phyloP scores from a whole-genome alignment of 2,888 invertebrate species.

The Ligdia adustata region DNA sequence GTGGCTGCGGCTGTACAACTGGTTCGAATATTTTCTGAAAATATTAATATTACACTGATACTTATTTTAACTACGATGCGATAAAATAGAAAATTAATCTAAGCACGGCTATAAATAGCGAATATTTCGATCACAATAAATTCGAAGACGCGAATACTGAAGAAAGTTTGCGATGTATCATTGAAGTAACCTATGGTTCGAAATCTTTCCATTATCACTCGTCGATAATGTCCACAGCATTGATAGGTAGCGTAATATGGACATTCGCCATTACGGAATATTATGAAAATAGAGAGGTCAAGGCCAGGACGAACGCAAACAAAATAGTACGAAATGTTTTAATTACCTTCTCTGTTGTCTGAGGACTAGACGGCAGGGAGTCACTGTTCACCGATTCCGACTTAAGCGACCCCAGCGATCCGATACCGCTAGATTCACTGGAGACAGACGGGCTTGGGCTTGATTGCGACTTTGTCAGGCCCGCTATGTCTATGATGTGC shows the following conservation, averaged over 20 bases:
- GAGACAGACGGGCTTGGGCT: slow-evolving; percentile 83
- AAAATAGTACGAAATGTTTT: slow-evolving; percentile 58
- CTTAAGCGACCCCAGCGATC: slow-evolving; percentile 82
- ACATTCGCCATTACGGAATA: slow-evolving; percentile 82
- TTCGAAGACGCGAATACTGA: slow-evolving; percentile 1
- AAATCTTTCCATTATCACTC: slow-evolving; percentile 66
- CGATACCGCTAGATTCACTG: slow-evolving; percentile 86
- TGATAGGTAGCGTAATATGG: slow-evolving; percentile 67
- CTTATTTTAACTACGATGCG: slow-evolving; percentile 1
- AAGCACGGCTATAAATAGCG: slow-evolving; percentile 6
- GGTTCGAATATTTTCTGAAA: slow-evolving; percentile 77
- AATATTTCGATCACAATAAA: slow-evolving; percentile 17
- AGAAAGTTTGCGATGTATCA: slow-evolving; percentile 1
- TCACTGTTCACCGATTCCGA: slow-evolving; percentile 77
- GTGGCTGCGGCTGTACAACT: slow-evolving; percentile 73
- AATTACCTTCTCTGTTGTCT: slow-evolving; percentile 80
- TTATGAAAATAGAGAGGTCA: slow-evolving; percentile 84
- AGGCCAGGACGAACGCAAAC: slow-evolving; percentile 81
- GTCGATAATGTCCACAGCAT: slow-evolving; percentile 67
- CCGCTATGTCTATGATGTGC: slow-evolving; percentile 81
- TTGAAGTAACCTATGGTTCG: slow-evolving; percentile 26
- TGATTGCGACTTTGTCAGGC: slow-evolving; percentile 74
- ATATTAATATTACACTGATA: no score
- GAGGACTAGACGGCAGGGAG: slow-evolving; percentile 80
- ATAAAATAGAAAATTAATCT: slow-evolving; percentile 9